Percentiles rank a stretch among this genome's conserved stretches.
These are phyloP conservation scores for Paratrypauchen microcephalus DNA, from an alignment of 2,797 vertebrate genomes.

Conservation along the genomic window DNA sequence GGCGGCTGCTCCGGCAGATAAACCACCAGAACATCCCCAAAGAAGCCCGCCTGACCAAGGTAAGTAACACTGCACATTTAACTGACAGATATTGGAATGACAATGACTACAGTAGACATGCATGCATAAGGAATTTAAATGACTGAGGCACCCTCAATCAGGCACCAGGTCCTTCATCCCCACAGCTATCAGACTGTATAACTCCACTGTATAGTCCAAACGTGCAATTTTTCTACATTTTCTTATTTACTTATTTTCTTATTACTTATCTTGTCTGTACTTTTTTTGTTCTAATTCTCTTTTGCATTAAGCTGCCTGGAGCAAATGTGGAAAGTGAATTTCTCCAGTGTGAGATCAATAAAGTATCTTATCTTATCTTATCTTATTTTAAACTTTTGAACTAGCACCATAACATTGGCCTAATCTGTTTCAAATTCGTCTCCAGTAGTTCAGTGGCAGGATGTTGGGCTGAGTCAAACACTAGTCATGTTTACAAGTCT, in stretches of 20 bases:
- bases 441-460: background rate
- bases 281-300: no score
- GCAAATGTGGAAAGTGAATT: no score
- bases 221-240: no score
- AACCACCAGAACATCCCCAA: conserved; percentile 81
- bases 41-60: conserved; percentile 73
- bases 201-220: no score
- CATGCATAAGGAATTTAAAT: background rate
- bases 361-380: no score
- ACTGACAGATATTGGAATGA: background rate
- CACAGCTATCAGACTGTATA: no score
- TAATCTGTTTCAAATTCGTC: background rate
- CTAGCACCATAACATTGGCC: background rate
- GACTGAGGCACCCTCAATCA: no score
- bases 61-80: conserved; percentile 29
- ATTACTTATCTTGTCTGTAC: no score
- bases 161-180: no score
- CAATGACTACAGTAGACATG: background rate
- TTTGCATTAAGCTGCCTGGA: no score
- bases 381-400: background rate
- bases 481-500: background rate
- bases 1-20: conserved; percentile 82
- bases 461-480: background rate
- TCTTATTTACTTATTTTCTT: no score
- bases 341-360: no score